Conservation (phyloP, 2,113 vertebrate species). For the Myodes glareolus region DNA sequence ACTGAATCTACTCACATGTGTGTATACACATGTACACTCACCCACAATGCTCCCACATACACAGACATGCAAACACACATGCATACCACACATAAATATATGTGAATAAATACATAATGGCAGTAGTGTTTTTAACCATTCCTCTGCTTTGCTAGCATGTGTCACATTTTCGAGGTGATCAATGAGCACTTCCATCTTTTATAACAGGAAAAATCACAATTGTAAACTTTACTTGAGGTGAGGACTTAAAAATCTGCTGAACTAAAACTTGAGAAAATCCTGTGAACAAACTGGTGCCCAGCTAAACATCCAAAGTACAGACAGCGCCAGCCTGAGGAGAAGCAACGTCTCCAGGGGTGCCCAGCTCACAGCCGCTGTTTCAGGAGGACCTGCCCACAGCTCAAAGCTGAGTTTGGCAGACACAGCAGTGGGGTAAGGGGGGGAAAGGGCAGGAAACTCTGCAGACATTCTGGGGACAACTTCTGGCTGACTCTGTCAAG, state of each 20-base stretch:
- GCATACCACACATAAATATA: neutral
- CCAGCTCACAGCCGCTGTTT: neutral
- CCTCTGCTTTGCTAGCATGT: neutral
- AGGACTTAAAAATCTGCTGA: neutral
- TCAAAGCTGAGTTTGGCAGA: slow-evolving; percentile 51
- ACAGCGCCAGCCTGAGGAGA: neutral
- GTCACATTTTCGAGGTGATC: neutral
- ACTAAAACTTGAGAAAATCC: slow-evolving; percentile 35
- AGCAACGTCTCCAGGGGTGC: neutral
- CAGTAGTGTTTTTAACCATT: neutral
- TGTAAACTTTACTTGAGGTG: neutral
- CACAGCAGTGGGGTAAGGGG: neutral
- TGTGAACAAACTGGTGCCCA: neutral
- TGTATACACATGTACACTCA: neutral
- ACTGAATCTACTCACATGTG: neutral
- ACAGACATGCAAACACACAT: neutral
- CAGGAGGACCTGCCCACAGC: slow-evolving; percentile 19
- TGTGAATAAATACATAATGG: neutral
- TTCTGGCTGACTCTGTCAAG: slow-evolving; percentile 20
- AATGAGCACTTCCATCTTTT: neutral
- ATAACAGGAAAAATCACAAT: slow-evolving; percentile 29
- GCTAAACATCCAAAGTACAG: neutral
- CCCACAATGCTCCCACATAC: no score
- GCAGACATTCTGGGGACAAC: slow-evolving; percentile 67
- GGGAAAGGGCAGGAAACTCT: slow-evolving; percentile 50